Percentiles rank a stretch among this genome's conserved stretches.
Conservation (phyloP, 2,797 vertebrate species). For the Crocidura indochinensis region DNA sequence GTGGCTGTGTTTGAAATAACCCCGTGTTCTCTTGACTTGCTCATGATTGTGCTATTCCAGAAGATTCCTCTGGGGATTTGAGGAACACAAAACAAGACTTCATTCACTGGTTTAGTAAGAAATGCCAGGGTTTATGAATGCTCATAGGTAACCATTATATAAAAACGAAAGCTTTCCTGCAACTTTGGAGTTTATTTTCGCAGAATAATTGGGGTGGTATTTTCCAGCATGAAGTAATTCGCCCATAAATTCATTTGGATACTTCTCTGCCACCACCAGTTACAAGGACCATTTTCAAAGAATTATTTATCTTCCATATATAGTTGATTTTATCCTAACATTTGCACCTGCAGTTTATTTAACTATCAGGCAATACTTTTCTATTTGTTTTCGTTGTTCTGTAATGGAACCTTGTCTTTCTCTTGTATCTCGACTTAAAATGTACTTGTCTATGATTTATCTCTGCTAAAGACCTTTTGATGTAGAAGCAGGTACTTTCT, state of each 20-base stretch:
- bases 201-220: background rate
- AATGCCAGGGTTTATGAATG: slow-evolving; percentile 46
- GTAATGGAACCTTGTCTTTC: background rate
- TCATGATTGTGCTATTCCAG: background rate
- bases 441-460: slow-evolving; percentile 2
- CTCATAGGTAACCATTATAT: background rate
- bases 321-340: background rate
- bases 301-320: background rate
- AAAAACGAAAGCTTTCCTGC: slow-evolving; percentile 52
- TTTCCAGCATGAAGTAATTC: slow-evolving; percentile 39
- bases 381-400: background rate
- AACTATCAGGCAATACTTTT: background rate
- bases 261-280: background rate
- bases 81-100: slow-evolving; percentile 25
- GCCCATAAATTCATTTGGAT: background rate
- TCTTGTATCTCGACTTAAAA: background rate
- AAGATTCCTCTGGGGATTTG: background rate
- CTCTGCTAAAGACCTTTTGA: background rate
- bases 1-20: slow-evolving; percentile 35
- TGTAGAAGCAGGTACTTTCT: background rate
- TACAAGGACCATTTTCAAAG: background rate
- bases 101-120: slow-evolving; percentile 17
- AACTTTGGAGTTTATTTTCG: slow-evolving; percentile 49
- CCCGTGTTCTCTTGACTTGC: background rate
- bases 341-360: background rate